Conservation (phyloP, 2,888 invertebrate genomes). For the Ecliptopera silaceata region DNA sequence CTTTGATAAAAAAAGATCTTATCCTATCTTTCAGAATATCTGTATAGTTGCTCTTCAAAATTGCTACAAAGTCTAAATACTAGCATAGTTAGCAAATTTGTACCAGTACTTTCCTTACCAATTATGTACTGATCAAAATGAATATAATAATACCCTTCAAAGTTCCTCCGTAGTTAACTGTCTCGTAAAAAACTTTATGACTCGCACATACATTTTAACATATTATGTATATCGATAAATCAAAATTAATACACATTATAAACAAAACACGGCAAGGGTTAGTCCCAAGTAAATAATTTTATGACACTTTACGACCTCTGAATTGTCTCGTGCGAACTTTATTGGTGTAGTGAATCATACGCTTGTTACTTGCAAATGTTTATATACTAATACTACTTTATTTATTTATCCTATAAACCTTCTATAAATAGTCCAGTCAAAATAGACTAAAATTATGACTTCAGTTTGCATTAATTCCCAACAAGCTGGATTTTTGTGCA, state of each 20-base stretch:
- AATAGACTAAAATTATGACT: no score
- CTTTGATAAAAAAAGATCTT: no score
- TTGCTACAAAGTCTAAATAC: neutral
- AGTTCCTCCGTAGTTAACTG: constrained; percentile 70
- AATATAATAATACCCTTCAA: constrained; percentile 71
- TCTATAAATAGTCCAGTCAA: no score
- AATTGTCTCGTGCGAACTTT: constrained; percentile 68
- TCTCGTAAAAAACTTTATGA: constrained; percentile 76
- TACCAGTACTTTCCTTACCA: constrained; percentile 45
- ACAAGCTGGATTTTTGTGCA: no score
- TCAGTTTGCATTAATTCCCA: no score
- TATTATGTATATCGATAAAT: constrained; percentile 74
- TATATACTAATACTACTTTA: neutral
- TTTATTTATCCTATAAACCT: neutral
- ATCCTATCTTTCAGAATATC: no score
- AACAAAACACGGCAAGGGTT: constrained; percentile 68
- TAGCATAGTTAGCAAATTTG: constrained; percentile 35
- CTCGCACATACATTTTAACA: constrained; percentile 73
- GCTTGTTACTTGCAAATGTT: constrained; percentile 2
- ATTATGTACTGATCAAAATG: constrained; percentile 63
- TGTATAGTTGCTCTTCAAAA: no score
- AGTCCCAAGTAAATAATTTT: constrained; percentile 69
- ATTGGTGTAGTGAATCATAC: constrained; percentile 61
- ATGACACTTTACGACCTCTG: constrained; percentile 68
- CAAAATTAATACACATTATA: constrained; percentile 70